phyloP scores from a whole-genome alignment of 92 coral and sea anemone species.

The Palythoa heliodiscus region DNA sequence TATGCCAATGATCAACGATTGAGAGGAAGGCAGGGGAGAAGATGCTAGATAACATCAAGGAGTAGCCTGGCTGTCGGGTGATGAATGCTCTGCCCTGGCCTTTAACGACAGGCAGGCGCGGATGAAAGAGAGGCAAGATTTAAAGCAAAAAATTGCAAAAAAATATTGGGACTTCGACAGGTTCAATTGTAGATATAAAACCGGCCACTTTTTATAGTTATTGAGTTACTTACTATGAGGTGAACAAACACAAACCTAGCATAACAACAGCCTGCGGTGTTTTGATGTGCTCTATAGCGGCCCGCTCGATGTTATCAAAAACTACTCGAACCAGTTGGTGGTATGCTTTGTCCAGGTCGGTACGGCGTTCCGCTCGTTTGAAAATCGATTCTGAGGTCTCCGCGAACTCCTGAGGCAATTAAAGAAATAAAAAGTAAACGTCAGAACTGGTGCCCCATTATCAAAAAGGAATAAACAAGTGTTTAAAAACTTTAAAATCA shows the following conservation, averaged over 20 bases:
- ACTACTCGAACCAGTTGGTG: conserved; percentile 80
- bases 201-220: too few species aligned
- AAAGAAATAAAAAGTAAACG: background rate
- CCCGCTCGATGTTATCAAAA: conserved; percentile 89
- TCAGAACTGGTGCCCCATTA: background rate
- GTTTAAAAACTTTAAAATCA: too few species aligned
- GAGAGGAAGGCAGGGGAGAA: too few species aligned
- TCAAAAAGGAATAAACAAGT: background rate
- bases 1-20: too few species aligned
- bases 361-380: conserved; percentile 96
- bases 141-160: background rate
- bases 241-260: conserved; percentile 67
- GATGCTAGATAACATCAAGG: too few species aligned
- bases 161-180: too few species aligned
- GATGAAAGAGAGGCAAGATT: too few species aligned
- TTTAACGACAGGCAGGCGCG: too few species aligned
- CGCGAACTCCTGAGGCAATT: conserved; percentile 74
- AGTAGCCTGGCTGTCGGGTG: too few species aligned
- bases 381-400: conserved; percentile 89
- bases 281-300: conserved; percentile 87
- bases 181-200: too few species aligned
- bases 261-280: conserved; percentile 92
- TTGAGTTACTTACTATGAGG: too few species aligned
- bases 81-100: too few species aligned
- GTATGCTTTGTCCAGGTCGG: conserved; percentile 91